These are phyloP conservation scores for Zeuzera pyrina DNA, from an alignment of 2,888 invertebrate genomes.

Conservation along the genomic window DNA sequence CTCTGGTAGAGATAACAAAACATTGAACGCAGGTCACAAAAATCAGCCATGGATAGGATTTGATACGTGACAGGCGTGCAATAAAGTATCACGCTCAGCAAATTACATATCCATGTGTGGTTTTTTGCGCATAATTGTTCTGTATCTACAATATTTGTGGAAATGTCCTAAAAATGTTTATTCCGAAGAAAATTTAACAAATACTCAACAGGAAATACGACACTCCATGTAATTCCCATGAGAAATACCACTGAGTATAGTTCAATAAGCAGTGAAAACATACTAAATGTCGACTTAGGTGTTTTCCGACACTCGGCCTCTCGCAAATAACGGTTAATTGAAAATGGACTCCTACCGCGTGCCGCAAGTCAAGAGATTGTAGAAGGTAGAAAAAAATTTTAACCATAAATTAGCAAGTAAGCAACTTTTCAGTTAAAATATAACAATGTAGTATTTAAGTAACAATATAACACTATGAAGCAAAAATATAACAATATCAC, in stretches of 20 bases:
- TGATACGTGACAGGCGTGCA: too few relatives aligned
- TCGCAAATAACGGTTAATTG: conserved; percentile 62
- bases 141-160: too few relatives aligned
- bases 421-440: too few relatives aligned
- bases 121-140: too few relatives aligned
- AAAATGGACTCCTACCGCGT: conserved; percentile 34
- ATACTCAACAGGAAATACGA: conserved; percentile 10
- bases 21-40: too few relatives aligned
- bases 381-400: background rate
- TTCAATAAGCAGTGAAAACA: conserved; percentile 1
- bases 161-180: conserved; percentile 3
- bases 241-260: conserved; percentile 17
- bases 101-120: too few relatives aligned
- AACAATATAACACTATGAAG: too few relatives aligned
- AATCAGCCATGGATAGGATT: too few relatives aligned
- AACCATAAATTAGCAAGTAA: background rate
- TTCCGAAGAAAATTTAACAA: conserved; percentile 5
- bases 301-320: conserved; percentile 28
- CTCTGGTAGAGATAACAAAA: too few relatives aligned
- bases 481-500: too few relatives aligned
- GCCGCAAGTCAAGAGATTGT: conserved; percentile 21
- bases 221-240: conserved; percentile 14
- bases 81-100: too few relatives aligned
- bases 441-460: too few relatives aligned
- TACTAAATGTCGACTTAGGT: conserved; percentile 33